Conservation (phyloP, 2,797 vertebrate species). For the Sebastes steindachneri region DNA sequence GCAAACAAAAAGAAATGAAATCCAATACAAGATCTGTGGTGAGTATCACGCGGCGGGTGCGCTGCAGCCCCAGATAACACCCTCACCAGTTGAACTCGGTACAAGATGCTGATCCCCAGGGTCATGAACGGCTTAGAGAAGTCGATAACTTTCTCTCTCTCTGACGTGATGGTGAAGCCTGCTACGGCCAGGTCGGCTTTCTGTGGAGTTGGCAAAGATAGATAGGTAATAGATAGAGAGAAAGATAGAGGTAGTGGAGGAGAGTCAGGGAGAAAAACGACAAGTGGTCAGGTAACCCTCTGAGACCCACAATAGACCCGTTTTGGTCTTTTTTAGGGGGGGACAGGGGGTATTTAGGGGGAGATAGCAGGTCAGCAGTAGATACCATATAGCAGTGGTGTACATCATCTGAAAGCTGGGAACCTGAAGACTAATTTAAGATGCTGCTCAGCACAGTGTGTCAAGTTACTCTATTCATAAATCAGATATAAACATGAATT, state of each 20-base stretch:
- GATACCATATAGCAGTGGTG: no score
- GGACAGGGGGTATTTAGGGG: no score
- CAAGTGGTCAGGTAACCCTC: slow-evolving; percentile 28
- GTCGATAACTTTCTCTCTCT: slow-evolving; percentile 93
- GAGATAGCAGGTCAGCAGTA: no score
- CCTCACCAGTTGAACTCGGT: slow-evolving; percentile 92
- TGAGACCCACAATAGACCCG: no score
- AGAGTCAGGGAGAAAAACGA: slow-evolving; percentile 31
- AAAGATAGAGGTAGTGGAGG: slow-evolving; percentile 31
- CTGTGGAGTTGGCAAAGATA: slow-evolving; percentile 77
- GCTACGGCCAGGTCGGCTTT: slow-evolving; percentile 95
- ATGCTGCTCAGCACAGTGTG: no score
- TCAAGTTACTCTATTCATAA: rapidly evolving
- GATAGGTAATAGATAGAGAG: slow-evolving; percentile 18
- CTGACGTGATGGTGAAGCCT: slow-evolving; percentile 94
- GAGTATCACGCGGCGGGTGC: slow-evolving; percentile 20
- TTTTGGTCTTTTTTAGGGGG: no score
- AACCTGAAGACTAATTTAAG: no score
- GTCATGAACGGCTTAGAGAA: slow-evolving; percentile 97
- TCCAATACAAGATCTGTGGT: slow-evolving; percentile 35
- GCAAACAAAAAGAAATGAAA: slow-evolving; percentile 47
- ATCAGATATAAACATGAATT: no score
- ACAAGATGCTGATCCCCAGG: slow-evolving; percentile 95
- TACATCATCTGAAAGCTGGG: no score
- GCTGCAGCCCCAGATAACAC: slow-evolving; percentile 37